Base-by-base conservation (phyloP, 2,888 invertebrate genomes). In the Ischnus inquisitorius region DNA sequence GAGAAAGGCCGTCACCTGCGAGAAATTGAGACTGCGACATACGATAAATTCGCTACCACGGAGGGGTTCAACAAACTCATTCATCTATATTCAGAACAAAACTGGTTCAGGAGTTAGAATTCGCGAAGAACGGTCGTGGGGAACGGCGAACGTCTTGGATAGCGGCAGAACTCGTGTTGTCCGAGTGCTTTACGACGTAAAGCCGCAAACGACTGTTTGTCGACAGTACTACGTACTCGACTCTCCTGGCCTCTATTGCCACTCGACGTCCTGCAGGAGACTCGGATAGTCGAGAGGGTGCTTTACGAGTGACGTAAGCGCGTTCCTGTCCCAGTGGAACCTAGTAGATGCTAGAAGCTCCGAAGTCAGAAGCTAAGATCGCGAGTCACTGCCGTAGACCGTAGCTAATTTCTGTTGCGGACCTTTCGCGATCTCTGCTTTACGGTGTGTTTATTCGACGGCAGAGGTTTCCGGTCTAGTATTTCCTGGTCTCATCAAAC, bases 271-370 rank as follows among this genome's bases (percentile, higher is more conserved):
- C 75, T 41, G 43, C 65, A 60, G 39, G 67, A 65, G 69, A 83
- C 90, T 89, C 90, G 12, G 62, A 62, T 19, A 39, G 83, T 84
- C 86, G 77, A 87, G 87, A 85, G 83, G 83, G 79, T 87, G 88
- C 87, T 90, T 90, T 90, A 89, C 89, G 90, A 87, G 87, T 88
- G 88, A 88, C 88, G 89, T 86, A 89, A 90, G 88, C 86, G 88
- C 88, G 81, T 71, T 64, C 25, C 39, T 75, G 41, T 68, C 69
- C 68, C 25, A n/a, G n/a, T 68, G 76, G 62, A 78, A 74, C 46
- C 54, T 54, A 79, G 60, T 22, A 46, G 54, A 28, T 28, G 28
- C 28, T 54, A 54, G 54, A 54, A 54, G 25, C n/a, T 22, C 25
- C 25, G 34, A 14, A 43, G 22, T 14, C 10, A 39, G 25, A 6